These are phyloP conservation scores for Microcebus ravelobensis DNA, from an alignment of 2,113 vertebrate genomes.

Conservation along the genomic window DNA sequence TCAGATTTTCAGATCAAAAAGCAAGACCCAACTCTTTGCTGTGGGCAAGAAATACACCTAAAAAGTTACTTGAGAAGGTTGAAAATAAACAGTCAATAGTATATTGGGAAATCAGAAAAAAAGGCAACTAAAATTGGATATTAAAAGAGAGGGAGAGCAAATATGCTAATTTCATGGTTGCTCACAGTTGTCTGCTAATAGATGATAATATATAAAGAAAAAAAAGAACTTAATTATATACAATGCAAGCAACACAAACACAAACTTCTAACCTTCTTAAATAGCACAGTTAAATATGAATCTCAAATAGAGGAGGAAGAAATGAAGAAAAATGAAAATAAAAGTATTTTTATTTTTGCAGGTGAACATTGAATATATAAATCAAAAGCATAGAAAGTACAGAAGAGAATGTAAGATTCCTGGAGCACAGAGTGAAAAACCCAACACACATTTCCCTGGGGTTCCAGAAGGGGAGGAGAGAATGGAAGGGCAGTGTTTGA, in stretches of 20 bases:
- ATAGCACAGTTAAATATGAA: too few relatives aligned
- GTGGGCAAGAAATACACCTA: too few relatives aligned
- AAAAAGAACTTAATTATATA: neutral
- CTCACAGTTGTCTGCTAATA: neutral
- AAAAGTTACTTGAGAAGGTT: neutral
- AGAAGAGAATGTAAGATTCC: neutral
- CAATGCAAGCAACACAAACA: neutral
- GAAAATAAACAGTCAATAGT: neutral
- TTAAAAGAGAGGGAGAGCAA: neutral
- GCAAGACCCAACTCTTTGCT: neutral
- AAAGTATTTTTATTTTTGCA: neutral
- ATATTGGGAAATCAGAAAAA: neutral
- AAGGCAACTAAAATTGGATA: neutral
- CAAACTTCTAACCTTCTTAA: neutral
- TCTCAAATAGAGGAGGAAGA: neutral
- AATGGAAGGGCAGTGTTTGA: too few relatives aligned
- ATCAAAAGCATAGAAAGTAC: too few relatives aligned
- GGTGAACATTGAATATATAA: too few relatives aligned
- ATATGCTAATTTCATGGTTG: neutral
- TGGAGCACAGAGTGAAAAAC: neutral
- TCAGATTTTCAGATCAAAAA: neutral
- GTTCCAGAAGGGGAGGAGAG: neutral
- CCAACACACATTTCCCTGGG: neutral
- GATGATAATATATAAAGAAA: neutral
- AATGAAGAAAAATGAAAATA: neutral